Evolutionary conservation across 2,113 vertebrate species (phyloP), one percentile per base, ranked within the genome.

Genomic region (Colossoma macropomum): DNA sequence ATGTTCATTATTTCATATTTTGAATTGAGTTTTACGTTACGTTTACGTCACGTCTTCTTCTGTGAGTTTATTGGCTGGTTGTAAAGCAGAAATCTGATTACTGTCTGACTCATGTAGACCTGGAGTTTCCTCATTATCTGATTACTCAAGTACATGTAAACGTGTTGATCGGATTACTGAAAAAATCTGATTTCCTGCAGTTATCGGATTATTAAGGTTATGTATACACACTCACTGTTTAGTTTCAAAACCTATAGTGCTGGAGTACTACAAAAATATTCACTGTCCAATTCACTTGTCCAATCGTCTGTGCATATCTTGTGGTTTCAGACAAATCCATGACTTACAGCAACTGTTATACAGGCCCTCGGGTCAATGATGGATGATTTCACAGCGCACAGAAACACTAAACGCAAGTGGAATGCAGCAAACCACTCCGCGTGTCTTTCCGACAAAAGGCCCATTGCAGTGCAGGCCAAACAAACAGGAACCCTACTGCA

Each of bases 401-500:
- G 62, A 74, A 82, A 75, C 68, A 23, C 45, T 38, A 7, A 66
- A 25, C 15, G 4, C 23, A 75, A 66, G 72, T 9, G 62, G 60
- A 68, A 75, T 82, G 54, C 68, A 80, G 45, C 25, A 63, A 2
- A 32, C 71, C 11, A 54, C 10, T 38, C 16, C 23, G 54, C 56
- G 13, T 62, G 19, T 81, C 60, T 38, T 54, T 75, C 15, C 16
- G 65, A 66, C 80, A 83, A 62, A 83, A 69, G 69, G 63, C 62
- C 59, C 17, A 71, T 52, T 68, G 56, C 25, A 62, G 52, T 32
- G 48, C 13, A 12, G 7, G 48, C 71, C 59, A 83, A 34, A 79
- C 34, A 80, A 85, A 85, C 81, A 85, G 84, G 77, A 83, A 84
- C 84, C 84, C 59, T 54, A 80, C 77, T 60, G 66, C 48, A 68